These are phyloP conservation scores for Phylloscopus whistleri DNA, from an alignment of 2,113 vertebrate species.

Conservation along the genomic window DNA sequence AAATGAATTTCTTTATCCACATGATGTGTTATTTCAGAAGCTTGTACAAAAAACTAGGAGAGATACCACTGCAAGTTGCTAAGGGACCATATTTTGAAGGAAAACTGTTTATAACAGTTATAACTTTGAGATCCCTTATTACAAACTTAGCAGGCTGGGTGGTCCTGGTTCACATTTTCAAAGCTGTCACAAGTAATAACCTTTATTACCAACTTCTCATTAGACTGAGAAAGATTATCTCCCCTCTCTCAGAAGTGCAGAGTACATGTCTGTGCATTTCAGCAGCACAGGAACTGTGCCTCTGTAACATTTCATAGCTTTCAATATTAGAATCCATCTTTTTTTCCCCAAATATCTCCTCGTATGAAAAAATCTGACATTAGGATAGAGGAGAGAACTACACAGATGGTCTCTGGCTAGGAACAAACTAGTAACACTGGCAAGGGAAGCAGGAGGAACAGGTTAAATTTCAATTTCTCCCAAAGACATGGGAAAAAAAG, in stretches of 20 bases:
- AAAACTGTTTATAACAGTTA: not conserved
- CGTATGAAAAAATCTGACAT: not conserved
- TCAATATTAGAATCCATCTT: not conserved
- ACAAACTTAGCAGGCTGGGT: not conserved
- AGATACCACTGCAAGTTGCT: not conserved
- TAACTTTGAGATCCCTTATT: not conserved
- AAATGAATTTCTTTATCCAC: not conserved
- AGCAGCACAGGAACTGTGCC: not conserved
- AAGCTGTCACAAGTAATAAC: conserved; percentile 47
- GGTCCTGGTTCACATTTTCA: conserved; percentile 31
- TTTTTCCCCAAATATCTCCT: not conserved
- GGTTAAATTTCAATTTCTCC: not conserved
- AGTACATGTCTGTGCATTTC: not conserved
- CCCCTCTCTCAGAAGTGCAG: not conserved
- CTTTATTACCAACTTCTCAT: not conserved
- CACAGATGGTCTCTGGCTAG: not conserved
- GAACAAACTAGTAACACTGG: not conserved
- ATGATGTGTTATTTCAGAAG: not conserved
- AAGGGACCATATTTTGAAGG: not conserved
- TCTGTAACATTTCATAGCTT: not conserved
- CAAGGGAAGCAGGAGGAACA: not conserved
- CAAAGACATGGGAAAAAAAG: not conserved
- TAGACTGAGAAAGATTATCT: not conserved
- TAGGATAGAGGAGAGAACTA: not conserved
- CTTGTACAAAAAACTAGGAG: not conserved